Evolutionary conservation across 2,888 invertebrate species (phyloP).

Genomic region (Drosophila quinaria): DNA sequence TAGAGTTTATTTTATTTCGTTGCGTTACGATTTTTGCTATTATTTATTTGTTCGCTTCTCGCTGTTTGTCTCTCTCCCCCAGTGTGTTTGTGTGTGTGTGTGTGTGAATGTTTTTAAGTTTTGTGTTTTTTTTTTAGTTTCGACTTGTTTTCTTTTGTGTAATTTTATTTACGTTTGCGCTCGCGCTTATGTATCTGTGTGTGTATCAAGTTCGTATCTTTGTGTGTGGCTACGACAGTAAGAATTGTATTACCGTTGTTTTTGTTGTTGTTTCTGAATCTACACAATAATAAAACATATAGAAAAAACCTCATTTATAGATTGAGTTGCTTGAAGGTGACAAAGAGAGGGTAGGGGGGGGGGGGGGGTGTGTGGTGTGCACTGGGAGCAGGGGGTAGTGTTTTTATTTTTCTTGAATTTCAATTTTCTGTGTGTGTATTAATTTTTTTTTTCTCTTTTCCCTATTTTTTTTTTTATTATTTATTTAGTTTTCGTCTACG

Average conservation of each 20-base stretch:
- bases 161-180: conserved; percentile 72
- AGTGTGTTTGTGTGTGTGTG: conserved; percentile 38
- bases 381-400: conserved; percentile 3
- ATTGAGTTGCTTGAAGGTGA: conserved; percentile 53
- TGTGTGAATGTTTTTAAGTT: conserved; percentile 63
- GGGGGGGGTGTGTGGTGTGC: background rate
- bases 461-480: conserved; percentile 50
- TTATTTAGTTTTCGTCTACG: conserved; percentile 76
- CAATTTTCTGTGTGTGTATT: conserved; percentile 44
- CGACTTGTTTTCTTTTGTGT: conserved; percentile 80
- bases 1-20: conserved; percentile 79
- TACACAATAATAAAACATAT: conserved; percentile 71
- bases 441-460: conserved; percentile 46
- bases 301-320: conserved; percentile 57
- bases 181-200: conserved; percentile 49
- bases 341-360: conserved; percentile 4
- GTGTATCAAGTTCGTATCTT: conserved; percentile 78
- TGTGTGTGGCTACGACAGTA: conserved; percentile 67
- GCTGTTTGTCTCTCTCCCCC: conserved; percentile 6
- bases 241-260: conserved; percentile 75
- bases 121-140: conserved; percentile 69
- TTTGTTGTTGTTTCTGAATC: conserved; percentile 63
- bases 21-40: conserved; percentile 82
- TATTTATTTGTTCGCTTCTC: conserved; percentile 73
- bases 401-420: conserved; percentile 62